Percentiles rank a stretch among this genome's conserved stretches.
Evolutionary conservation across 37 sponge, comb jelly and placozoan species (phyloP).

Genomic region (Lycopodina hypogea): DNA sequence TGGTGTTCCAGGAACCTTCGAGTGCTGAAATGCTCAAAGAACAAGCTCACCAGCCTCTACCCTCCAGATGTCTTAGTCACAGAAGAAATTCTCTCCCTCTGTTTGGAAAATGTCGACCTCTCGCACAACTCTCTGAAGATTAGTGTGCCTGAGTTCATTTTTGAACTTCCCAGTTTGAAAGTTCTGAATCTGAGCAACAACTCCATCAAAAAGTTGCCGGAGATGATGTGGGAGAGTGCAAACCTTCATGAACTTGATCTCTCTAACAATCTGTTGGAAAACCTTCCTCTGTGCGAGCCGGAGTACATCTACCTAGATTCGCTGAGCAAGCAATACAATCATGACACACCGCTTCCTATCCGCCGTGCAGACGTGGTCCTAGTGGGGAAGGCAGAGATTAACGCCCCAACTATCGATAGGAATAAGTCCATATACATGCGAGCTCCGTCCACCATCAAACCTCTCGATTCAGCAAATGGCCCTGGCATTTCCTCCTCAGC

Average conservation of each 20-base stretch:
- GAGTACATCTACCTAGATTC: conserved; percentile 18
- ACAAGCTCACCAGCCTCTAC: conserved; percentile 25
- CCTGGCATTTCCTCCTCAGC: background rate
- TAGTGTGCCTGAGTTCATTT: conserved; percentile 42
- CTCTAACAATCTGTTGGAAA: conserved; percentile 25
- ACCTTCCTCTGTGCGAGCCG: conserved; percentile 40
- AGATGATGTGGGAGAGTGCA: conserved; percentile 36
- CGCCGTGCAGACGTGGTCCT: conserved; percentile 1
- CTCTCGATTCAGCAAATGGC: background rate
- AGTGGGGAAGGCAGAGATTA: background rate
- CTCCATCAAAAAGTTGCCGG: conserved; percentile 32
- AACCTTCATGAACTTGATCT: conserved; percentile 52
- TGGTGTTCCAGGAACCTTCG: conserved; percentile 49
- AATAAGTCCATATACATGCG: background rate
- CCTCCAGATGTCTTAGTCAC: background rate
- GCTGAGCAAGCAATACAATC: background rate
- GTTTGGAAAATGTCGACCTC: conserved; percentile 26
- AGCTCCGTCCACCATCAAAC: conserved; percentile 6
- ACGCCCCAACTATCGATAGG: background rate
- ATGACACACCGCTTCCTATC: background rate
- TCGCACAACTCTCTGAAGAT: conserved; percentile 31
- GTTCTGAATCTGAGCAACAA: conserved; percentile 27
- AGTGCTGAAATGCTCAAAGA: conserved; percentile 4
- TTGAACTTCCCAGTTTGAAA: conserved; percentile 30
- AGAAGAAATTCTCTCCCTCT: conserved; percentile 18